A percentile compares a stretch with the other conserved stretches of the same genome.
phyloP scores from a whole-genome alignment of 2,888 invertebrate species.

The Electrophaes corylata region DNA sequence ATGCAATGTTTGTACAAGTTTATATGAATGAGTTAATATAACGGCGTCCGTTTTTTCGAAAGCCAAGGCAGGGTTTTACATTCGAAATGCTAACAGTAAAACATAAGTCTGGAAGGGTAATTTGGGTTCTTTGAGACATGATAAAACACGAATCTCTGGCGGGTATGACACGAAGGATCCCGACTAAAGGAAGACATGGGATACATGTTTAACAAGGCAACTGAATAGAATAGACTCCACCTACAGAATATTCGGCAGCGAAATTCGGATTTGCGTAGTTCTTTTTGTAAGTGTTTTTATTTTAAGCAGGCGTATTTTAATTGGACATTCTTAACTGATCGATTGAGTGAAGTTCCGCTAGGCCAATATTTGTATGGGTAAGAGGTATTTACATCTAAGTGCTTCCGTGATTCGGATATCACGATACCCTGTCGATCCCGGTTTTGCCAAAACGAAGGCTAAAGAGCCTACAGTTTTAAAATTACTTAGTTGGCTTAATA shows the following conservation, averaged over 20 bases:
- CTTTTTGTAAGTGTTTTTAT: neutral
- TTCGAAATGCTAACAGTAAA: conserved; percentile 14
- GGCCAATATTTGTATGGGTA: no score
- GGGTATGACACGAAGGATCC: conserved; percentile 16
- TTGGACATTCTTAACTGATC: no score
- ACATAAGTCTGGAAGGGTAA: conserved; percentile 19
- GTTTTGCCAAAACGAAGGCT: no score
- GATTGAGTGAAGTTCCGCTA: no score
- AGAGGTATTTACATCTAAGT: no score
- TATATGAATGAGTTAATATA: neutral
- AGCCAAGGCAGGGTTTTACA: neutral
- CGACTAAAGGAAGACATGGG: conserved; percentile 25
- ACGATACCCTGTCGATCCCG: no score
- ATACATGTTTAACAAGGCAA: conserved; percentile 19
- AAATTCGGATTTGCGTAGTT: neutral
- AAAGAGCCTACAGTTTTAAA: no score
- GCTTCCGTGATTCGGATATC: no score
- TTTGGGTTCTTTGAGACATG: conserved; percentile 24
- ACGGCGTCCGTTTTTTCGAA: neutral
- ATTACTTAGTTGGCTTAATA: no score
- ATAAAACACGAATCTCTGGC: conserved; percentile 31
- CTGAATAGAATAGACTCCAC: conserved; percentile 2
- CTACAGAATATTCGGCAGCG: neutral
- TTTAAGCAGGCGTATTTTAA: no score
- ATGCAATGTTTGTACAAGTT: no score